phyloP scores from a whole-genome alignment of 2,113 vertebrate species.

The Eubucco bourcierii region DNA sequence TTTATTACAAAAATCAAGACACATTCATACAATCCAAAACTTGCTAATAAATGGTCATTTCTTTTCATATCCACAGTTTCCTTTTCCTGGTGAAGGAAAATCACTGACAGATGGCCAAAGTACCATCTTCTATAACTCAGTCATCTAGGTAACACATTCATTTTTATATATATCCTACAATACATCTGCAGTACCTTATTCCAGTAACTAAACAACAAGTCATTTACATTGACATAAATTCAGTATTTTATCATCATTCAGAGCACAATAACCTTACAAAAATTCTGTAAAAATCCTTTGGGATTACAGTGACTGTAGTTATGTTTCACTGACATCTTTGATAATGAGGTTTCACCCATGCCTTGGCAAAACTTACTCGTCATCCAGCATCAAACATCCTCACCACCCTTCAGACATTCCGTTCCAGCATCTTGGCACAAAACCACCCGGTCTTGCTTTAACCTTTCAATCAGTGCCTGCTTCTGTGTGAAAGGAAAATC shows the following conservation, averaged over 20 bases:
- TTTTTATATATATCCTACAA: constrained; percentile 8
- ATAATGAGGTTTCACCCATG: background rate
- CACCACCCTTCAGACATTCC: constrained; percentile 17
- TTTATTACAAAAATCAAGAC: constrained; percentile 64
- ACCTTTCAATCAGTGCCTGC: background rate
- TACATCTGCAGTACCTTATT: constrained; percentile 6
- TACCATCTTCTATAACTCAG: constrained; percentile 5
- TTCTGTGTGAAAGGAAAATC: background rate
- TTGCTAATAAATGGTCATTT: constrained; percentile 29
- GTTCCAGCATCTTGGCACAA: background rate
- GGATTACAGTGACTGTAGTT: background rate
- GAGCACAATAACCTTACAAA: constrained; percentile 25
- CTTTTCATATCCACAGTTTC: background rate
- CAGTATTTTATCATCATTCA: constrained; percentile 8
- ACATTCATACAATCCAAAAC: constrained; percentile 48
- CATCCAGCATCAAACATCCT: background rate
- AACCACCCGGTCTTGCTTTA: background rate
- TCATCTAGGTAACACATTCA: constrained; percentile 39
- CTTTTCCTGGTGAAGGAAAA: background rate
- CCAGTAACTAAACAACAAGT: constrained; percentile 16
- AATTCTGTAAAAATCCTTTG: background rate
- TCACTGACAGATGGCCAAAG: background rate
- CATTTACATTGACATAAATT: constrained; percentile 41
- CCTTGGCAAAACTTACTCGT: background rate
- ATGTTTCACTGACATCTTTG: background rate